Evolutionary conservation across 2,888 invertebrate genomes (phyloP).

Genomic region (Lypha dubia): DNA sequence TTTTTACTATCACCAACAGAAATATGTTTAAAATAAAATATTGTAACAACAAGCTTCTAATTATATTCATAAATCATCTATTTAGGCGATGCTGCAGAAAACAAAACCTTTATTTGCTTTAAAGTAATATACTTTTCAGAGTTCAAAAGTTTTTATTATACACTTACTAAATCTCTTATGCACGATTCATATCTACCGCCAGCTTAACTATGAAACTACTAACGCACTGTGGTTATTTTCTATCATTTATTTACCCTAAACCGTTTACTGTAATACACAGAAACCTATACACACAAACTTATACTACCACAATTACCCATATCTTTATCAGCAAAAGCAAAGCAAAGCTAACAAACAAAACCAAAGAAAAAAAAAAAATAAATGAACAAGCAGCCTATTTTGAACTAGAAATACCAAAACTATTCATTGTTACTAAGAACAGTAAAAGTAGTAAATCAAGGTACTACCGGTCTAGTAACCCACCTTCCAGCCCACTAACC

Average conservation of each 20-base stretch:
- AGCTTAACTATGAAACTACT: constrained; percentile 12
- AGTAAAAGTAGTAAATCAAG: constrained; percentile 43
- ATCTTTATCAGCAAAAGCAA: constrained; percentile 47
- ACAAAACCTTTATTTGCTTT: neutral
- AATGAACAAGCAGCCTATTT: constrained; percentile 11
- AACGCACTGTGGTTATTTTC: neutral
- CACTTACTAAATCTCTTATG: neutral
- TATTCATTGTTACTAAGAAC: constrained; percentile 19
- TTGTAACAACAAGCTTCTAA: too few species aligned
- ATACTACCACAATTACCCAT: constrained; percentile 42
- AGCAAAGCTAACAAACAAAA: constrained; percentile 10
- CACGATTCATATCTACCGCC: neutral
- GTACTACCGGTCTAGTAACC: neutral
- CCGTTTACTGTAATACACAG: neutral
- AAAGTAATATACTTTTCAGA: neutral
- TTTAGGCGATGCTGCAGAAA: too few species aligned
- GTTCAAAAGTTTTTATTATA: neutral
- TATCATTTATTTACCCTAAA: constrained; percentile 14
- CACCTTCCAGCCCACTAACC: neutral
- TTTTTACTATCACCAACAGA: too few species aligned
- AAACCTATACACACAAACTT: neutral
- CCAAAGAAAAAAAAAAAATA: constrained; percentile 9
- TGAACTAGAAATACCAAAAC: constrained; percentile 29
- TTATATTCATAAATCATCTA: too few species aligned
- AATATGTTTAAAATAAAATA: too few species aligned